Evolutionary conservation across 2,888 invertebrate genomes (phyloP).

Genomic region (Ichneumoninae sp.): DNA sequence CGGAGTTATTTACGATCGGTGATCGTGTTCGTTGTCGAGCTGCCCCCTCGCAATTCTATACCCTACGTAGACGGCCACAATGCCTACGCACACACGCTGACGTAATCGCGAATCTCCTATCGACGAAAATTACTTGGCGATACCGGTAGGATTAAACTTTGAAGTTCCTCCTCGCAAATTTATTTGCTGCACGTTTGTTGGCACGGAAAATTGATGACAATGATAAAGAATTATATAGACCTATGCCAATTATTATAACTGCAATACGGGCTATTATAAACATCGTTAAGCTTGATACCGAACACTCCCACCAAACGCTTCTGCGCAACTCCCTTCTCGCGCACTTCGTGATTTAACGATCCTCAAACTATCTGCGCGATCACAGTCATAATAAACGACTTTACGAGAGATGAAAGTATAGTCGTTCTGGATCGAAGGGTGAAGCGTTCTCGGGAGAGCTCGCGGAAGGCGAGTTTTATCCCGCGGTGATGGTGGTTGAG

Average conservation of each 20-base stretch:
- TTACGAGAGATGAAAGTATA: conserved; percentile 44
- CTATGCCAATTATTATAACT: conserved; percentile 14
- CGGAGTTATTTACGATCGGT: conserved; percentile 78
- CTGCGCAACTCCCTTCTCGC: conserved; percentile 21
- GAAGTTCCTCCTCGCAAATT: neutral
- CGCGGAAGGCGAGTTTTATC: conserved; percentile 34
- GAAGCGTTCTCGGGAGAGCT: conserved; percentile 12
- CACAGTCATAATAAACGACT: conserved; percentile 62
- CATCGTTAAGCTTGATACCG: conserved; percentile 59
- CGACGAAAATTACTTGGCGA: conserved; percentile 7
- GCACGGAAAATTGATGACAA: neutral
- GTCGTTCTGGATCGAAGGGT: neutral
- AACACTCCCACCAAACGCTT: conserved; percentile 32
- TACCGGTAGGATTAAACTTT: neutral
- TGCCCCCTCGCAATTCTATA: conserved; percentile 46
- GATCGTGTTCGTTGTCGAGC: conserved; percentile 66
- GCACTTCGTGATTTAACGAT: conserved; percentile 56
- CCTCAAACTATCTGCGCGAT: conserved; percentile 62
- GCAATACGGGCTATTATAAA: conserved; percentile 46
- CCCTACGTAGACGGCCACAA: neutral
- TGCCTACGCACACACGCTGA: conserved; percentile 3
- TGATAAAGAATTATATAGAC: conserved; percentile 3
- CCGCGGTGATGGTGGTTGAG: conserved; percentile 12
- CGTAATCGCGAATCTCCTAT: neutral
- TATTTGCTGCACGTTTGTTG: neutral